phyloP scores from a whole-genome alignment of 2,113 vertebrate species.

The Osmerus mordax region DNA sequence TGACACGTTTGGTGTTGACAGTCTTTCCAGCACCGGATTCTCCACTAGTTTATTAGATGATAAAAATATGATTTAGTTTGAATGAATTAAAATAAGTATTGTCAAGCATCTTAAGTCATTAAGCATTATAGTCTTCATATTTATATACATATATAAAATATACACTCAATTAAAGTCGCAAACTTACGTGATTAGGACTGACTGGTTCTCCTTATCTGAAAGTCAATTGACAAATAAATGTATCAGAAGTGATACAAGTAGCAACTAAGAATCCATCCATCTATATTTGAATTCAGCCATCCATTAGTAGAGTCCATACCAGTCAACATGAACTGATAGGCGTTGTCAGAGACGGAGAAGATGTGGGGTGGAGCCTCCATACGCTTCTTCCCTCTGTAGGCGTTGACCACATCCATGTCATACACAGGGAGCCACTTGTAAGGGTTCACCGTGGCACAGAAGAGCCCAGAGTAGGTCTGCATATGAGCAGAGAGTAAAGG shows the following conservation, averaged over 20 bases:
- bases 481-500: conserved; percentile 10
- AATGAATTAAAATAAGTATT: neutral
- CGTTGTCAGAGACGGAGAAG: conserved; percentile 79
- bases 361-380: conserved; percentile 75
- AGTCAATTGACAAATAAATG: conserved; percentile 8
- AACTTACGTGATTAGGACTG: conserved; percentile 75
- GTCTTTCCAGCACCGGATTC: conserved; percentile 74
- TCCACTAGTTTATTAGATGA: neutral
- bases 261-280: neutral
- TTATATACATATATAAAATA: neutral
- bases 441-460: conserved; percentile 73
- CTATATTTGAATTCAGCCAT: no score
- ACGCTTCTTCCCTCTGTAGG: conserved; percentile 73
- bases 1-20: conserved; percentile 75
- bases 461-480: conserved; percentile 69
- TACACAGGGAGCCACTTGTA: conserved; percentile 76
- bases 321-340: conserved; percentile 78
- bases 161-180: neutral
- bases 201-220: conserved; percentile 73
- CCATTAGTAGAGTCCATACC: conserved; percentile 47
- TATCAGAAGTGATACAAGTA: neutral
- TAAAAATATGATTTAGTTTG: neutral
- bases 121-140: neutral
- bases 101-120: neutral
- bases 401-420: conserved; percentile 65